Base-by-base conservation (phyloP, 2,888 invertebrate genomes). In the Himalopsyche anomala region DNA sequence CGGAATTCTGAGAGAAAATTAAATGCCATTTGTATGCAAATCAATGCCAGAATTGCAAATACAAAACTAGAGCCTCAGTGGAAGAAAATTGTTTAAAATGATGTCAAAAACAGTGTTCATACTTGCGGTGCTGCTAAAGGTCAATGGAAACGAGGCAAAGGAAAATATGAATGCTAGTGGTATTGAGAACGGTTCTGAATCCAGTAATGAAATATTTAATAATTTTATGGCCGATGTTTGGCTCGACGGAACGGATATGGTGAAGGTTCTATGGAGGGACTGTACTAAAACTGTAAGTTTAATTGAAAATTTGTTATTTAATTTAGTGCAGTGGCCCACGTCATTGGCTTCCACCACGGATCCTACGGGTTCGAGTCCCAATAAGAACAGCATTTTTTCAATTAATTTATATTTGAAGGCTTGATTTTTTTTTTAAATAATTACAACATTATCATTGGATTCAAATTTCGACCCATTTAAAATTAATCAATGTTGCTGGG, bases 201-300 rank as follows among this genome's bases (percentile, higher is more conserved):
- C 19, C 1, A 74, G 38, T 74, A 74, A 74, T 74, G 74, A 74
- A 28, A 36, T 74, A 15, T 74, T 74, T 74, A 74, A 84, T 54
- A 83, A 74, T 56, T 91, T 93, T 87, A 89, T 92, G 15, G 93
- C 93, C 2, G 93, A 93, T 89, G 89, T 93, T 86, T 93, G 93
- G 93, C 89, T 92, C 2, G 93, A 93, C 89, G 92, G 93, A 4
- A 91, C 92, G 42, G 92, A 93, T 88, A 90, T 93, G 9, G 89
- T 92, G 17, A 91, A 91, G 84, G 92, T 93, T 81, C 91, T 93
- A 88, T 94, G 93, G 93, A 90, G 91, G 84, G 93, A 93, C 89
- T 94, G 93, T 85, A 92, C 93, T 0, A 93, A 92, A 88, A 93
- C 92, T 90, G 93, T 93, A 90, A 74, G 81, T 82, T 28, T 5